Evolutionary conservation across 2,797 vertebrate genomes (phyloP).

Genomic region (Sitta carolinensis): DNA sequence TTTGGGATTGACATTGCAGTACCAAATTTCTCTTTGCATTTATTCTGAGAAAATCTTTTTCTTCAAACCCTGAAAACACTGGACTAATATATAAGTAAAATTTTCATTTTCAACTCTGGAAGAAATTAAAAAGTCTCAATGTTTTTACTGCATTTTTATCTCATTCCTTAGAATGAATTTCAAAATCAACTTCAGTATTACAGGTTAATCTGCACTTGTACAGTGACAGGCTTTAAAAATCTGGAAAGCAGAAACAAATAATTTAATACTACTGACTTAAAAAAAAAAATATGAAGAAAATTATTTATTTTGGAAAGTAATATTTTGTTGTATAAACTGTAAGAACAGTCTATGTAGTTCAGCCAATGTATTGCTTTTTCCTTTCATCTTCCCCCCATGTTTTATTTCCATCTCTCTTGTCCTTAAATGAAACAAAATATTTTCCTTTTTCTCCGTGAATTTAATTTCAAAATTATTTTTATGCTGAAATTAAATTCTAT

Average conservation of each 20-base stretch:
- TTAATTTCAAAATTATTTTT: not conserved
- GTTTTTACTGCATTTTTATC: not conserved
- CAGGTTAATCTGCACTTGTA: not conserved
- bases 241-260: not conserved
- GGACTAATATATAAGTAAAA: not conserved
- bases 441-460: accelerated
- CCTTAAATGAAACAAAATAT: not conserved
- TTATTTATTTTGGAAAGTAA: not conserved
- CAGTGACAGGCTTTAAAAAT: not conserved
- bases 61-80: not conserved
- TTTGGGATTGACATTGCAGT: not conserved
- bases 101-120: not conserved
- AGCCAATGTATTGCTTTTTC: accelerated
- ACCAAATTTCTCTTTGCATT: not conserved
- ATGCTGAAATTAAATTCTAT: not conserved
- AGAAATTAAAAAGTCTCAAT: not conserved
- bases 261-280: not conserved
- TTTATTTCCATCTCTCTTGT: not conserved
- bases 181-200: not conserved
- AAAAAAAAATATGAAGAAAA: not conserved
- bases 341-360: not conserved
- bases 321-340: not conserved
- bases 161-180: not conserved
- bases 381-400: accelerated
- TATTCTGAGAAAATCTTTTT: not conserved